Percentiles rank a stretch among this genome's conserved stretches.
These are phyloP conservation scores for Bombus waltoni DNA, from an alignment of 1,140 invertebrate genomes.

Conservation along the genomic window DNA sequence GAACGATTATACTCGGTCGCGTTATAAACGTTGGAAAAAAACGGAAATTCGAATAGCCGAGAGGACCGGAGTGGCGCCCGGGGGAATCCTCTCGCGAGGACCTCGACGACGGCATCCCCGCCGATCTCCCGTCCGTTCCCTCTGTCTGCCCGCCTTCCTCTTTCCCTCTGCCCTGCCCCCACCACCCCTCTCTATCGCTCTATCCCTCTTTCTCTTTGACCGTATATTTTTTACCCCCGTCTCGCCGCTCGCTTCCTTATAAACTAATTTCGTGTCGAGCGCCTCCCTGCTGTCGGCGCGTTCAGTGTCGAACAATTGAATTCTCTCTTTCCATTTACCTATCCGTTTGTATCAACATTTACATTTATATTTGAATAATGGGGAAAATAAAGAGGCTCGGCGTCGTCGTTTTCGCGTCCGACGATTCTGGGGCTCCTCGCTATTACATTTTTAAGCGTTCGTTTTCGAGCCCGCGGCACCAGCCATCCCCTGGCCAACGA, in stretches of 20 bases:
- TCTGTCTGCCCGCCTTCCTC: background rate
- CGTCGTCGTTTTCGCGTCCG: constrained; percentile 63
- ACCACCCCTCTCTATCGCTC: background rate
- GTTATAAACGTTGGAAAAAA: constrained; percentile 5
- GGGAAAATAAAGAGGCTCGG: constrained; percentile 80
- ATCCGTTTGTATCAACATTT: constrained; percentile 84
- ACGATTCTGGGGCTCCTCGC: constrained; percentile 62
- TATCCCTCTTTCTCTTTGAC: constrained; percentile 2
- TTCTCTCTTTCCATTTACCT: constrained; percentile 83
- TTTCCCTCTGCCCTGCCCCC: background rate
- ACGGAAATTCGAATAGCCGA: constrained; percentile 30
- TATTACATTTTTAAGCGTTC: constrained; percentile 83
- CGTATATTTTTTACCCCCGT: constrained; percentile 63
- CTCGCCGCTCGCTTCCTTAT: constrained; percentile 78
- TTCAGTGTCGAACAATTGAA: constrained; percentile 81
- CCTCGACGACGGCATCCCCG: constrained; percentile 22
- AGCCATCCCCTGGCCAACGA: constrained; percentile 51
- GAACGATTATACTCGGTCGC: constrained; percentile 12
- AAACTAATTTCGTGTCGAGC: constrained; percentile 81
- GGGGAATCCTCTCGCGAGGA: constrained; percentile 41
- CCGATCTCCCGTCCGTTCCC: background rate
- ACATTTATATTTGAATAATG: constrained; percentile 84
- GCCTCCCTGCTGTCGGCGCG: constrained; percentile 53
- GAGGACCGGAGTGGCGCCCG: background rate
- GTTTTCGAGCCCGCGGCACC: constrained; percentile 79